Base-by-base conservation (phyloP, 2,797 vertebrate species). In the Siniperca undulata region DNA sequence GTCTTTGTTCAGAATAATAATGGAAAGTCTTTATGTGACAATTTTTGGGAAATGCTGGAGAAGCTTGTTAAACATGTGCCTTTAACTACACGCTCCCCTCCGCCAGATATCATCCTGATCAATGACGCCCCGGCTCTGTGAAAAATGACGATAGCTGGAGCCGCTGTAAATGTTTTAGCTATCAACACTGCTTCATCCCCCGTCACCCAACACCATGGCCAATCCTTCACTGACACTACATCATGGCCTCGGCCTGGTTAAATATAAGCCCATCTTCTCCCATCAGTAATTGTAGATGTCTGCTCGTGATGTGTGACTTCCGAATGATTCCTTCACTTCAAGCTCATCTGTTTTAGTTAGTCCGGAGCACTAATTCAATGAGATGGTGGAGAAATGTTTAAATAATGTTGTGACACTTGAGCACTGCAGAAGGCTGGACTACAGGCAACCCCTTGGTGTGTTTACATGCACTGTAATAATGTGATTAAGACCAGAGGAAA, bases 61-160 rank as follows among this genome's bases (percentile, higher is more conserved):
- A 82, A 84, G 87, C 82, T 93, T 83, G 89, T 93, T 90, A 92
- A 93, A 93, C 87, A 89, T 86, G 85, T 87, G 82, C 78, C 87
- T 91, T 92, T 92, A 93, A 92, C 84, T 80, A 86, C 82, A 78
- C n/a, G 24, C 52, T 86, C 50, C 66, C 82, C 70, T 75, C 67
- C 27, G 48, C 71, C 65, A 87, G 89, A 91, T 89, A 92, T 84
- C 85, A 76, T 78, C 83, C 86, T 91, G 91, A 93, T 93, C 90
- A 88, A 92, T 88, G 90, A 62, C 0, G 40, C 60, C 62, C 14
- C 7, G 17, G 79, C 84, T 60, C 67, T 10, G 83, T 90, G 89
- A 92, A 79, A 86, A 91, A 92, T 86, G 44, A 77, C 76, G 65
- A 72, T 56, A 64, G 84, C 85, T 61, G 80, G 81, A 76, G 67